Base-by-base conservation (phyloP, 1,140 invertebrate species). In the Drosophila pectinifera region DNA sequence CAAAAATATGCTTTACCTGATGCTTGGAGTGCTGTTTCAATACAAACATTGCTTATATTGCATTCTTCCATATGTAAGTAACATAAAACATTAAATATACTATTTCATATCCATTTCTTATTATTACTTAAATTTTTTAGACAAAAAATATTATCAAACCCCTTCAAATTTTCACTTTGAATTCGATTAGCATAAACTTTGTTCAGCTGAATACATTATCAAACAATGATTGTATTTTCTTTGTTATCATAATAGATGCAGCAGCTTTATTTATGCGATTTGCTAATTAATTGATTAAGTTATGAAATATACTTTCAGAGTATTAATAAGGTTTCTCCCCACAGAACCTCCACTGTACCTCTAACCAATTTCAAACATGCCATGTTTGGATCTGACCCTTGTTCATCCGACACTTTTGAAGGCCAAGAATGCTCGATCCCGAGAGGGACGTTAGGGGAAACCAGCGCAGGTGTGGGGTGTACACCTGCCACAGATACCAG, bases 381-480 rank as follows among this genome's bases (percentile, higher is more conserved):
- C 11, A 48, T 31, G 26, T 48, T 22, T 5, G 34, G 24, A 41
- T 68, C 20, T 34, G 26, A 70, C 38, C 26, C 58, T 42, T 64
- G 59, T 41, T 26, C 28, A 18, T 16, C 16, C 14, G 14, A 54
- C 63, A 69, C 31, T 18, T 48, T 31, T 24, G n/a, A 24, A 7
- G 18, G 55, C 55, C 34, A 72, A 68, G 82, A 86, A 84, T 76
- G 72, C n/a, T 8, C 43, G n/a, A 16, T 8, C 14, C 5, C 14
- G 28, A 22, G 11, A 5, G 16, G 13, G 20, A 18, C 13, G 11
- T 1, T n/a, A 3, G 10, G 39, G 5, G 18, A 26, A 4, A 18
- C n/a, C 24, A n/a, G n/a, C n/a, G n/a, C n/a, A n/a, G n/a, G n/a
- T n/a, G n/a, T n/a, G n/a, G n/a, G n/a, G n/a, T n/a, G n/a, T n/a